Conservation (phyloP, 2,797 vertebrate genomes). For the Botia kubotai region DNA sequence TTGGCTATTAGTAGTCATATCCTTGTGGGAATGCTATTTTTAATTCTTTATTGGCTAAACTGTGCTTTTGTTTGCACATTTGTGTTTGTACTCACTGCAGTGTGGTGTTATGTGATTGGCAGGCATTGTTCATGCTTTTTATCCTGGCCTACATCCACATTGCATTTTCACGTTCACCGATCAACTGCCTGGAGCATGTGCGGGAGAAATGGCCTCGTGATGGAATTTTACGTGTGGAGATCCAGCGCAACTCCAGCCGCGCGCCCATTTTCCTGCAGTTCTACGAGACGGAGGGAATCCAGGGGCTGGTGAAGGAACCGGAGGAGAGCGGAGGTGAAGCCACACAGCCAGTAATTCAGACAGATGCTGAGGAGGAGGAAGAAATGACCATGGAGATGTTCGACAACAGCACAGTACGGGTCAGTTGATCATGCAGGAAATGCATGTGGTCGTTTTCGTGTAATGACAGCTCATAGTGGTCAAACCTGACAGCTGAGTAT, state of each 20-base stretch:
- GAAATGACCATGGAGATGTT: constrained; percentile 93
- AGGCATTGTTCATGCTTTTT: constrained; percentile 96
- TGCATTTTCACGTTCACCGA: constrained; percentile 94
- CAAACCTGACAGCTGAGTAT: too few relatives aligned
- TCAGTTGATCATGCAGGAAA: constrained; percentile 62
- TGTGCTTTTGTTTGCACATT: neutral
- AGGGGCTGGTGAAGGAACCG: constrained; percentile 78
- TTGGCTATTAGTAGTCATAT: too few relatives aligned
- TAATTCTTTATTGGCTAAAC: neutral
- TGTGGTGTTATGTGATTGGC: neutral
- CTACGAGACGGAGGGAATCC: constrained; percentile 80
- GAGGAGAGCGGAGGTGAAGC: constrained; percentile 49
- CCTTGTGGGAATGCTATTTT: neutral
- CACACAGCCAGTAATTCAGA: constrained; percentile 37
- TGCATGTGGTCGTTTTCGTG: too few relatives aligned
- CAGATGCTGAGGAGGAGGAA: constrained; percentile 83
- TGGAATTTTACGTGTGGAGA: constrained; percentile 91
- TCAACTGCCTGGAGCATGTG: constrained; percentile 94
- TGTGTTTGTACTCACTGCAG: neutral
- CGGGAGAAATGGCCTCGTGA: constrained; percentile 94
- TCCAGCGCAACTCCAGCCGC: constrained; percentile 91
- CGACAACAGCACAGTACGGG: constrained; percentile 92
- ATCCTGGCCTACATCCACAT: constrained; percentile 98
- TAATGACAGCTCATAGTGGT: too few relatives aligned
- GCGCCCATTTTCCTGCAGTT: constrained; percentile 91